Conservation (phyloP, 2,797 vertebrate species). For the Acanthurus tractus region DNA sequence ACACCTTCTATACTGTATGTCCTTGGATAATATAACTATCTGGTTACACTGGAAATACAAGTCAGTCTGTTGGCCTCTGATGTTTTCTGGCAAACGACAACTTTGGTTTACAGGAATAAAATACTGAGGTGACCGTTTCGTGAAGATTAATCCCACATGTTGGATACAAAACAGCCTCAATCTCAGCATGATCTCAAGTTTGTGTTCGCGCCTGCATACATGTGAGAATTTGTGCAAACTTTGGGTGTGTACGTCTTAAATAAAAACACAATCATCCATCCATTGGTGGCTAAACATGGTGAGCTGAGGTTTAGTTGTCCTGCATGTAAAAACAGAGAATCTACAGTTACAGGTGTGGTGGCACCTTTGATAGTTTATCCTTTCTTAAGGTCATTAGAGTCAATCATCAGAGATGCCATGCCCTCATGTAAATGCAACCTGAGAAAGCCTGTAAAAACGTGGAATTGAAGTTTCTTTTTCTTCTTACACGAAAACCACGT, state of each 20-base stretch:
- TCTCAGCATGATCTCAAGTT: background rate
- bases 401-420: constrained; percentile 15
- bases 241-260: constrained; percentile 29
- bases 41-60: constrained; percentile 3
- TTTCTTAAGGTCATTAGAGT: background rate
- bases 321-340: constrained; percentile 5
- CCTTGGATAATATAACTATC: background rate
- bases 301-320: background rate
- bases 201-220: background rate
- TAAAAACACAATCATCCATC: background rate
- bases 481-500: background rate
- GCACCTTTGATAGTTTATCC: background rate
- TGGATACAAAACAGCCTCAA: background rate
- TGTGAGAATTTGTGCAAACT: constrained; percentile 20
- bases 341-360: constrained; percentile 1
- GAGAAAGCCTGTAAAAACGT: constrained; percentile 12
- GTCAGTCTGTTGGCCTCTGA: background rate
- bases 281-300: background rate
- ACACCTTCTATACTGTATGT: background rate
- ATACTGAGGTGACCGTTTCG: background rate
- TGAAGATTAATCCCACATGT: background rate
- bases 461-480: constrained; percentile 17
- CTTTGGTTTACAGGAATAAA: background rate
- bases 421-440: background rate
- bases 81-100: background rate